Evolutionary conservation across 2,113 vertebrate species (phyloP).

Genomic region (Cynocephalus volans): DNA sequence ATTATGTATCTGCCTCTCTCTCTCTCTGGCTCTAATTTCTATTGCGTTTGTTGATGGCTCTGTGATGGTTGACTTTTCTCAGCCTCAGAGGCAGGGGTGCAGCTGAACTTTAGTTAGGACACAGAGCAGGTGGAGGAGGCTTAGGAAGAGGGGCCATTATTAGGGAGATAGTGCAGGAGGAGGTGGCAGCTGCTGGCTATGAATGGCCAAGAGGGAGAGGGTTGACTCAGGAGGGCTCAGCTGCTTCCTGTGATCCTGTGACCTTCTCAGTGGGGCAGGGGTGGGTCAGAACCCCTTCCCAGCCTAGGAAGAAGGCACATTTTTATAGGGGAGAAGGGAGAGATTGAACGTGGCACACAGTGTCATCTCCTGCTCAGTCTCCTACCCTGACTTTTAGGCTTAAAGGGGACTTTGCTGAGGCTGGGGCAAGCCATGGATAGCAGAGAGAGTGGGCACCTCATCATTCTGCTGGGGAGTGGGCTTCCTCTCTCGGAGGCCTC

Average conservation of each 20-base stretch:
- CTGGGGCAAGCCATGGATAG: no score
- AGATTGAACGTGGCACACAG: not conserved
- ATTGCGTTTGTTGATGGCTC: constrained; percentile 96
- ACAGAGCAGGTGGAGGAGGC: not conserved
- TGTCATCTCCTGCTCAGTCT: not conserved
- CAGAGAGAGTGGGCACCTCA: not conserved
- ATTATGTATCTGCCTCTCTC: constrained; percentile 97
- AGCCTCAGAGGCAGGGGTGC: constrained; percentile 90
- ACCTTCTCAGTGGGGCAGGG: not conserved
- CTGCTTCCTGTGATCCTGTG: not conserved
- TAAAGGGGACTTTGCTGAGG: not conserved
- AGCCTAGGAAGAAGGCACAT: not conserved
- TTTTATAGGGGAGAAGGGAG: not conserved
- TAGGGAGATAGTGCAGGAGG: no score
- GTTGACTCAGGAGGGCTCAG: not conserved
- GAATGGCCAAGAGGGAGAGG: not conserved
- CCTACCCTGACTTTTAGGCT: no score
- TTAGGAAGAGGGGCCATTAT: not conserved
- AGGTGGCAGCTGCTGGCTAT: not conserved
- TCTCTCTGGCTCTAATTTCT: constrained; percentile 94
- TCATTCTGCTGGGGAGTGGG: not conserved
- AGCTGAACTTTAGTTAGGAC: constrained; percentile 84
- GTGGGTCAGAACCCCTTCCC: not conserved
- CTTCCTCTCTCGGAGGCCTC: not conserved
- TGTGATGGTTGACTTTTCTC: constrained; percentile 93